Percentiles rank a stretch among this genome's conserved stretches.
Conservation (phyloP, 2,797 vertebrate species). For the Acanthurus lineatus region DNA sequence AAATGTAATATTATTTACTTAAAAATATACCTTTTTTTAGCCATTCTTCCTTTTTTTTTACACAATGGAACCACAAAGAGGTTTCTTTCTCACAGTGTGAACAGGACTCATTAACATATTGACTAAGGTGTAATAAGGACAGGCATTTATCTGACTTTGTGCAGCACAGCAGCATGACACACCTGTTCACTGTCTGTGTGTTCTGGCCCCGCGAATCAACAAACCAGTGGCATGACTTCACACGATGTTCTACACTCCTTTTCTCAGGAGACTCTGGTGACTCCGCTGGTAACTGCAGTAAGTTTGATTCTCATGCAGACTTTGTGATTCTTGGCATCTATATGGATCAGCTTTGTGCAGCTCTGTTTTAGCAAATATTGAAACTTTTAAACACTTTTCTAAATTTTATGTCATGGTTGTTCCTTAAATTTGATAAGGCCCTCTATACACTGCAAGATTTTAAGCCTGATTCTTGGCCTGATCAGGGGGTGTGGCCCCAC, state of each 20-base stretch:
- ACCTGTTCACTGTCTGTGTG: neutral
- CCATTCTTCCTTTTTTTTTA: neutral
- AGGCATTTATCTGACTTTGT: too few relatives aligned
- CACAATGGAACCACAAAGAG: neutral
- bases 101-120: neutral
- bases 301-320: neutral
- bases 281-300: neutral
- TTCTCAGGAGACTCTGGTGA: neutral
- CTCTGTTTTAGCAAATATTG: conserved; percentile 5
- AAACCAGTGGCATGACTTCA: neutral
- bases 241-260: neutral
- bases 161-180: neutral
- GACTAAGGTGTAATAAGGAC: neutral
- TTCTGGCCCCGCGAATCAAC: neutral
- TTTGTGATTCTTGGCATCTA: neutral
- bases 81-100: neutral
- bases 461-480: too few relatives aligned
- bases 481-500: too few relatives aligned
- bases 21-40: neutral
- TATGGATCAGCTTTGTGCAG: neutral
- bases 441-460: too few relatives aligned
- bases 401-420: neutral
- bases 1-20: neutral
- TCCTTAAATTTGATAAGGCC: neutral
- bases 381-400: neutral